Conservation (phyloP, 2,888 invertebrate genomes). For the Xestoiulus laeticollis region DNA sequence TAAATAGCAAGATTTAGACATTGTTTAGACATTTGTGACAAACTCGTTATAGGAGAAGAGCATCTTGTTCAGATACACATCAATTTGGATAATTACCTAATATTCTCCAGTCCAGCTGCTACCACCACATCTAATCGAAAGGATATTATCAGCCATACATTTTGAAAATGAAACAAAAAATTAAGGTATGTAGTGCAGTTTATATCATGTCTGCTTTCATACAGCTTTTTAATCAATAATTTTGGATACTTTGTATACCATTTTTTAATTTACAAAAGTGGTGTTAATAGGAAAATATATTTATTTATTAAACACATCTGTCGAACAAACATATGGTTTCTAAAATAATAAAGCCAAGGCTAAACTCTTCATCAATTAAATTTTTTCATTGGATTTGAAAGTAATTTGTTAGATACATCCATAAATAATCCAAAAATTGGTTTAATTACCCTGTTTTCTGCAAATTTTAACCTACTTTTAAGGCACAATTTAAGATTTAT, state of each 20-base stretch:
- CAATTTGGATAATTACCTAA: slow-evolving; percentile 9
- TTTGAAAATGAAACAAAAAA: background rate
- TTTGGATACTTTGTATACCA: too few species aligned
- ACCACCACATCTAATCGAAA: background rate
- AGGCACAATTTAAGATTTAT: background rate
- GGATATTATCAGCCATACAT: background rate
- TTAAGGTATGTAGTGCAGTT: background rate
- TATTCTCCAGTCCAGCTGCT: background rate
- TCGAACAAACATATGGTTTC: background rate
- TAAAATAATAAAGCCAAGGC: background rate
- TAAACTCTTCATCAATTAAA: background rate
- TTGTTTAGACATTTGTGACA: slow-evolving; percentile 3
- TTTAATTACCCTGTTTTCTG: background rate
- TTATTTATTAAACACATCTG: background rate
- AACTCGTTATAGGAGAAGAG: background rate
- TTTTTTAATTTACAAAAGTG: background rate
- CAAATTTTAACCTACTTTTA: background rate
- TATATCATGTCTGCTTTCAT: background rate
- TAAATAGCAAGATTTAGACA: background rate
- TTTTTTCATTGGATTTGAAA: background rate
- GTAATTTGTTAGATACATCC: background rate
- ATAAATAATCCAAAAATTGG: background rate
- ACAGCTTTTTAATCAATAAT: background rate
- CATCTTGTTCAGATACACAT: background rate
- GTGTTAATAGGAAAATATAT: background rate